phyloP scores from a whole-genome alignment of 2,888 invertebrate genomes.

The Epirrhoe alternata region DNA sequence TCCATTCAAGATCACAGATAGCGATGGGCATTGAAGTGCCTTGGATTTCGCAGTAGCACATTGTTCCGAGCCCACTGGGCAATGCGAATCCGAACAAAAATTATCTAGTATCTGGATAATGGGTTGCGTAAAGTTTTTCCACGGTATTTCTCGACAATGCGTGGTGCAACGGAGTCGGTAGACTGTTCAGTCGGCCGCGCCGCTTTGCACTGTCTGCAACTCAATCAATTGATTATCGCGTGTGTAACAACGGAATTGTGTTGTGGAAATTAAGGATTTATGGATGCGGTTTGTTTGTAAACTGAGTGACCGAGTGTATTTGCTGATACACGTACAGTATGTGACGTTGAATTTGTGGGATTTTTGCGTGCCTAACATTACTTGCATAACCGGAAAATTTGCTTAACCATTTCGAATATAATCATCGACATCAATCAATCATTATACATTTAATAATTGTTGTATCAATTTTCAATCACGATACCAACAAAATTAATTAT shows the following conservation, averaged over 20 bases:
- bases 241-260: slow-evolving; percentile 28
- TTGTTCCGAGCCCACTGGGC: slow-evolving; percentile 57
- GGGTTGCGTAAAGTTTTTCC: slow-evolving; percentile 81
- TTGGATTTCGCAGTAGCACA: slow-evolving; percentile 48
- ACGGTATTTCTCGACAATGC: slow-evolving; percentile 79
- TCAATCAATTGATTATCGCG: slow-evolving; percentile 34
- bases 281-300: slow-evolving; percentile 52
- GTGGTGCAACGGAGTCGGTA: slow-evolving; percentile 73
- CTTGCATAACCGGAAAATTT: not conserved
- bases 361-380: not conserved
- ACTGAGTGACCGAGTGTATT: slow-evolving; percentile 30
- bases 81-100: slow-evolving; percentile 61
- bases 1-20: slow-evolving; percentile 23
- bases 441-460: not conserved
- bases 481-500: too few relatives aligned
- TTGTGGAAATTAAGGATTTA: slow-evolving; percentile 40
- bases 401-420: not conserved
- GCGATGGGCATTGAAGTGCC: slow-evolving; percentile 37
- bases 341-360: not conserved
- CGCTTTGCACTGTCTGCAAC: slow-evolving; percentile 64
- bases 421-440: not conserved
- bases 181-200: slow-evolving; percentile 73
- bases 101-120: slow-evolving; percentile 74
- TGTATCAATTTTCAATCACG: too few relatives aligned
- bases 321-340: not conserved